Evolutionary conservation across 2,888 invertebrate species (phyloP).

Genomic region (Timema cristinae): DNA sequence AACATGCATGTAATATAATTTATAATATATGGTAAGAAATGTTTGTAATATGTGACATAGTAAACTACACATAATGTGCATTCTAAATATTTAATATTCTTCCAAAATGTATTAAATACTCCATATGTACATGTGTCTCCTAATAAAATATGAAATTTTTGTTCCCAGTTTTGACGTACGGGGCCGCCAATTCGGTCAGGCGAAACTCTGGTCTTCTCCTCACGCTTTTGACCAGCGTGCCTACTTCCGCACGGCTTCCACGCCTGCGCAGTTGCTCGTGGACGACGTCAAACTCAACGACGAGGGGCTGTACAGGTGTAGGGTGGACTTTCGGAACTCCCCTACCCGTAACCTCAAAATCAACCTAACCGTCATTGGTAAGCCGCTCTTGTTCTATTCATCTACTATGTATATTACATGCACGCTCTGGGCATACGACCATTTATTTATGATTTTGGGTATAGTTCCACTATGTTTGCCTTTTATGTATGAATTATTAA

Average conservation of each 20-base stretch:
- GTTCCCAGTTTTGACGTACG: conserved; percentile 58
- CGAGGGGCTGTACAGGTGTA: conserved; percentile 67
- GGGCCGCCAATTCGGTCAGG: conserved; percentile 52
- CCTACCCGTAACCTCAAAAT: conserved; percentile 69
- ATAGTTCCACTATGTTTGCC: too few relatives aligned
- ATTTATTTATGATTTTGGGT: too few relatives aligned
- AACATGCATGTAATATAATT: too few relatives aligned
- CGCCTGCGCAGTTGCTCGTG: conserved; percentile 56
- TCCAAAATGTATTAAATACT: too few relatives aligned
- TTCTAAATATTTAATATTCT: too few relatives aligned
- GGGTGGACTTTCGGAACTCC: conserved; percentile 70
- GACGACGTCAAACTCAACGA: conserved; percentile 56
- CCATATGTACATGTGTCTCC: too few relatives aligned
- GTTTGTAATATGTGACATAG: too few relatives aligned
- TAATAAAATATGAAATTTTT: conserved; percentile 6
- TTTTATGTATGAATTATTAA: too few relatives aligned
- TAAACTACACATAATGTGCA: too few relatives aligned
- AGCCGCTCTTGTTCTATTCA: conserved; percentile 41
- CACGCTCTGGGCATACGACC: too few relatives aligned
- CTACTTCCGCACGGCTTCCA: conserved; percentile 52
- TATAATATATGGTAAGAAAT: too few relatives aligned
- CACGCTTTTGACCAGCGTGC: conserved; percentile 54
- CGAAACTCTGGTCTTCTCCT: conserved; percentile 57
- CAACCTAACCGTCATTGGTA: conserved; percentile 70
- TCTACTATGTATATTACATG: too few relatives aligned